Conservation (phyloP, 2,888 invertebrate genomes). For the Tanypteryx hageni region DNA sequence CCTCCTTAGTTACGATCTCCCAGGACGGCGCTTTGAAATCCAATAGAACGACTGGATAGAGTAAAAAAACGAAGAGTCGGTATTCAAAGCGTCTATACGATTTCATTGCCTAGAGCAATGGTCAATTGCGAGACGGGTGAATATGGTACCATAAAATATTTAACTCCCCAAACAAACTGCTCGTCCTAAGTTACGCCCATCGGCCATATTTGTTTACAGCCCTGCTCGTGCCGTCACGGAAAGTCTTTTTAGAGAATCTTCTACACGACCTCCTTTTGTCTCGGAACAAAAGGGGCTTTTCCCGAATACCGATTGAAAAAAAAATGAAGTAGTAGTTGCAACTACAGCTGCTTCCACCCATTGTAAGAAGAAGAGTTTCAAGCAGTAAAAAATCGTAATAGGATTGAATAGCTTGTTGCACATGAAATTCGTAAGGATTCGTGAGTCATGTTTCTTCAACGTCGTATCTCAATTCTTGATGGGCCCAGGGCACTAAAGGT, state of each 20-base stretch:
- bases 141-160: conserved; percentile 38
- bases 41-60: not conserved
- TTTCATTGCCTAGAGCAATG: conserved; percentile 10
- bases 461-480: too few relatives aligned
- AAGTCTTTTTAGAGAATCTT: conserved; percentile 15
- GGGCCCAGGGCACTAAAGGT: too few relatives aligned
- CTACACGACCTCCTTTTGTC: conserved; percentile 53
- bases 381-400: conserved; percentile 26
- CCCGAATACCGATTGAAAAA: not conserved
- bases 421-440: conserved; percentile 25
- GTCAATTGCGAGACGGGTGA: conserved; percentile 5
- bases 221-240: not conserved
- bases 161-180: not conserved
- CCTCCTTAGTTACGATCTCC: not conserved
- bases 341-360: conserved; percentile 2
- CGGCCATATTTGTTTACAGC: conserved; percentile 50
- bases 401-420: conserved; percentile 5
- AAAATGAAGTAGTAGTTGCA: not conserved
- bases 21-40: not conserved
- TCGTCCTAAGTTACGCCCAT: not conserved
- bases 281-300: not conserved
- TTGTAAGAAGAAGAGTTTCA: conserved; percentile 36
- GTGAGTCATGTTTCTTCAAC: not conserved
- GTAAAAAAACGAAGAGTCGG: not conserved
- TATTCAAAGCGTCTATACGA: conserved; percentile 39